Evolutionary conservation across 2,888 invertebrate genomes (phyloP).

Genomic region (Rotaria sp.): DNA sequence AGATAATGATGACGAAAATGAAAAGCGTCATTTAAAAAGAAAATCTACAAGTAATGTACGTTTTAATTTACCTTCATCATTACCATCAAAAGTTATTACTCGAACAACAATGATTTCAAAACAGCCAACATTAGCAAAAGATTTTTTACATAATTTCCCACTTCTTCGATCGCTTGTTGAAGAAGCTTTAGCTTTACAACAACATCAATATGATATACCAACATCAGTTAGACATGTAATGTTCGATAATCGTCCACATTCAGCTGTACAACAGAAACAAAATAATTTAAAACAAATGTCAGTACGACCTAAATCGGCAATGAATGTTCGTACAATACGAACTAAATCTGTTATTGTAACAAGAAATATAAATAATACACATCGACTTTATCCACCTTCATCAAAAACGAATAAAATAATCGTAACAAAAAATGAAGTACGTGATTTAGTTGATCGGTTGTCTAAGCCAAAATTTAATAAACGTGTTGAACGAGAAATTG

Average conservation of each 20-base stretch:
- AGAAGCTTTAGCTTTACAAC: slow-evolving; percentile 14
- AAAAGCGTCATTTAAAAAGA: neutral
- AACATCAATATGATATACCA: neutral
- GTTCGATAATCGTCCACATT: neutral
- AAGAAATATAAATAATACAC: neutral
- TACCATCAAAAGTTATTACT: neutral
- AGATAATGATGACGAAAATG: neutral
- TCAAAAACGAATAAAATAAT: neutral
- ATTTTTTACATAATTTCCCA: slow-evolving; percentile 26
- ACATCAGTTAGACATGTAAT: neutral
- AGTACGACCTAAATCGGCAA: neutral
- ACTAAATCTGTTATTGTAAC: neutral
- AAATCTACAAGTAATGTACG: neutral
- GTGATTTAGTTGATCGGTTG: slow-evolving; percentile 13
- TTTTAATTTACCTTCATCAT: neutral
- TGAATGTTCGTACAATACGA: neutral
- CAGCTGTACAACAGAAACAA: neutral
- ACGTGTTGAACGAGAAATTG: neutral
- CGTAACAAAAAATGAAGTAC: neutral
- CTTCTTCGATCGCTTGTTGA: neutral
- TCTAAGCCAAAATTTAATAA: neutral
- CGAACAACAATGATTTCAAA: neutral
- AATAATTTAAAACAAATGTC: neutral
- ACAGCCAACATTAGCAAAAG: neutral
- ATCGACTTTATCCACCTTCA: neutral